These are phyloP conservation scores for Eubasilissa regina DNA, from an alignment of 1,140 invertebrate species.

Conservation along the genomic window DNA sequence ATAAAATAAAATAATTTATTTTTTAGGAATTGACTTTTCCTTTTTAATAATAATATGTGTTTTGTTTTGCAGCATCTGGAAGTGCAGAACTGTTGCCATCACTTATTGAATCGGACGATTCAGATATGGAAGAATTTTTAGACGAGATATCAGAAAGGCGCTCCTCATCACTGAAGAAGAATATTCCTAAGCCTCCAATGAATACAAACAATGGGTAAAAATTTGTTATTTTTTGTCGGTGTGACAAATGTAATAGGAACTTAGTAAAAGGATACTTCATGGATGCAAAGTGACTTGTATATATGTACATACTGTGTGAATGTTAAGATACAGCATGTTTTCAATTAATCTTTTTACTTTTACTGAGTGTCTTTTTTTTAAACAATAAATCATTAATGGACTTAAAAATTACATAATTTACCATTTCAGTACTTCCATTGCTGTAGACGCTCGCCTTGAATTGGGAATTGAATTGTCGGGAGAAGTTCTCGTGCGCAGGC, in stretches of 20 bases:
- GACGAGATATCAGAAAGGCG: conserved; percentile 78
- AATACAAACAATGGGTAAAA: conserved; percentile 51
- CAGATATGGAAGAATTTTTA: conserved; percentile 80
- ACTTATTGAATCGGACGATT: conserved; percentile 80
- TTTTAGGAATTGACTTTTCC: no score
- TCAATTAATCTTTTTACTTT: no score
- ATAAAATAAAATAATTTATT: no score
- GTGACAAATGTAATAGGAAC: no score
- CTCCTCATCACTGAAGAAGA: conserved; percentile 66
- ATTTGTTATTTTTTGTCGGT: neutral
- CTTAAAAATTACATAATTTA: neutral
- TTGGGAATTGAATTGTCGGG: conserved; percentile 81
- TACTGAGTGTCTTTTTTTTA: no score
- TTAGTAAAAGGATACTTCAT: no score
- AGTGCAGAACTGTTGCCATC: conserved; percentile 72
- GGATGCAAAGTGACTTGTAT: no score
- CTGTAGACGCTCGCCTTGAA: conserved; percentile 85
- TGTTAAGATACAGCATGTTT: no score
- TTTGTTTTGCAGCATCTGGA: conserved; percentile 47
- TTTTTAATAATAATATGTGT: no score
- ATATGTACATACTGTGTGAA: no score
- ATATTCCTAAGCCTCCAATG: conserved; percentile 48
- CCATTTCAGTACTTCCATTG: conserved; percentile 74
- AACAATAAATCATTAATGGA: neutral
- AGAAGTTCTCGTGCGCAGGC: conserved; percentile 80